A percentile compares a stretch with the other conserved stretches of the same genome.
These are phyloP conservation scores for Hemitrygon akajei DNA, from an alignment of 2,797 vertebrate species.

Conservation along the genomic window DNA sequence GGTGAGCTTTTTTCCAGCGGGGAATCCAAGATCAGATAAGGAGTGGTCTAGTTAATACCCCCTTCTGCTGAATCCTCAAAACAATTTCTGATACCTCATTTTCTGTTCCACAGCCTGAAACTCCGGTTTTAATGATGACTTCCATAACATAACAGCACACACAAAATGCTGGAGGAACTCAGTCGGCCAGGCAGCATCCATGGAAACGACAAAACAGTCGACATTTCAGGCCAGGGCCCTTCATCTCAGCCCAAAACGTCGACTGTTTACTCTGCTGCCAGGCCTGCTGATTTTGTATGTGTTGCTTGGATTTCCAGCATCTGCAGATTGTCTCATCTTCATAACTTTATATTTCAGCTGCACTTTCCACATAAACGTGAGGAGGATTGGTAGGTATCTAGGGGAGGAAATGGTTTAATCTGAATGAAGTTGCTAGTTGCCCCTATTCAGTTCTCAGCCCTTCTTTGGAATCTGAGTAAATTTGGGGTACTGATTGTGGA, in stretches of 20 bases:
- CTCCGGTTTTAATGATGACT: neutral
- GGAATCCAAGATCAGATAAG: too few relatives aligned
- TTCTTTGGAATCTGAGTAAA: neutral
- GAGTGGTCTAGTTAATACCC: neutral
- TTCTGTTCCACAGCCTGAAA: neutral
- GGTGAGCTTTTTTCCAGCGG: too few relatives aligned
- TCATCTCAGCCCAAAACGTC: too few relatives aligned
- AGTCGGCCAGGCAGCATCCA: too few relatives aligned
- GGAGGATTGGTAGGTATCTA: neutral
- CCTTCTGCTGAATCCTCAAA: neutral
- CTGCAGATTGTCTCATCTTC: too few relatives aligned
- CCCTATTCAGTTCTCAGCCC: neutral
- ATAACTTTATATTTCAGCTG: neutral
- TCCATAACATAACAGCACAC: neutral
- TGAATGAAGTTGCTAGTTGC: neutral
- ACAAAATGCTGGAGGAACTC: too few relatives aligned
- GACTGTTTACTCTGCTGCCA: too few relatives aligned
- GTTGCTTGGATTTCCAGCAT: too few relatives aligned
- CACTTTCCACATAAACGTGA: neutral
- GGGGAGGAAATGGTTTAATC: neutral
- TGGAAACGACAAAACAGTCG: too few relatives aligned
- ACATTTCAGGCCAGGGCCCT: too few relatives aligned
- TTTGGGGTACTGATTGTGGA: too few relatives aligned
- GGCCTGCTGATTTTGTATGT: too few relatives aligned
- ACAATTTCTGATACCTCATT: neutral